These are phyloP conservation scores for Acheta domesticus DNA, from an alignment of 2,888 invertebrate species.

Conservation along the genomic window DNA sequence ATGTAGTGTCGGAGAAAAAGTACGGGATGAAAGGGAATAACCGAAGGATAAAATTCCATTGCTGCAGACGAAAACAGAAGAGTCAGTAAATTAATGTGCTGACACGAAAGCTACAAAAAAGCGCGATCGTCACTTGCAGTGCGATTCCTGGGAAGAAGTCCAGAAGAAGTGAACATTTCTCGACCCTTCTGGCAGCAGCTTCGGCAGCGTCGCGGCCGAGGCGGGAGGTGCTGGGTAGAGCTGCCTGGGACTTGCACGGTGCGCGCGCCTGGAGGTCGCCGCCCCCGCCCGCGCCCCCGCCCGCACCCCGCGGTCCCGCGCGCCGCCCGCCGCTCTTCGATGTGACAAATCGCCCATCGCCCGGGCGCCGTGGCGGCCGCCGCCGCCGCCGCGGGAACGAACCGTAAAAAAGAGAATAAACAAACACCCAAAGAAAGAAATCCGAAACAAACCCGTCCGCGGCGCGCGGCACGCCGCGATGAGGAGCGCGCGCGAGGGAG, in stretches of 20 bases:
- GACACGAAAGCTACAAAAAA: too few species aligned
- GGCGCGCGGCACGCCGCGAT: neutral
- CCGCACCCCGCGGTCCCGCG: neutral
- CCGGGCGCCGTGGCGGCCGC: slow-evolving; percentile 4
- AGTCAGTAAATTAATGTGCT: too few species aligned
- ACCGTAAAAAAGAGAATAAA: slow-evolving; percentile 4
- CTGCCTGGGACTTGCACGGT: neutral
- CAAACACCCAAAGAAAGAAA: slow-evolving; percentile 2
- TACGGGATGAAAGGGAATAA: too few species aligned
- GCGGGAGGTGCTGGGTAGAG: too few species aligned
- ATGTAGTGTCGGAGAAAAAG: too few species aligned
- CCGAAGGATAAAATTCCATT: too few species aligned
- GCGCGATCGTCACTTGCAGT: too few species aligned
- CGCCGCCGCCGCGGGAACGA: neutral
- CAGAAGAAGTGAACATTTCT: too few species aligned
- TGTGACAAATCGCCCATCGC: slow-evolving; percentile 10
- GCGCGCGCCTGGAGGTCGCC: neutral
- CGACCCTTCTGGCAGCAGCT: too few species aligned
- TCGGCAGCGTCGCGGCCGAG: too few species aligned
- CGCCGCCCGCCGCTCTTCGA: neutral
- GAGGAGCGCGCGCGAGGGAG: neutral
- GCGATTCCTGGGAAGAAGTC: too few species aligned
- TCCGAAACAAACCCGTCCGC: neutral
- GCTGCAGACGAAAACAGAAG: too few species aligned
- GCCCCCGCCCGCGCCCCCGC: neutral